Base-by-base conservation (phyloP, 2,888 invertebrate genomes). In the Zygogramma bicolorata region DNA sequence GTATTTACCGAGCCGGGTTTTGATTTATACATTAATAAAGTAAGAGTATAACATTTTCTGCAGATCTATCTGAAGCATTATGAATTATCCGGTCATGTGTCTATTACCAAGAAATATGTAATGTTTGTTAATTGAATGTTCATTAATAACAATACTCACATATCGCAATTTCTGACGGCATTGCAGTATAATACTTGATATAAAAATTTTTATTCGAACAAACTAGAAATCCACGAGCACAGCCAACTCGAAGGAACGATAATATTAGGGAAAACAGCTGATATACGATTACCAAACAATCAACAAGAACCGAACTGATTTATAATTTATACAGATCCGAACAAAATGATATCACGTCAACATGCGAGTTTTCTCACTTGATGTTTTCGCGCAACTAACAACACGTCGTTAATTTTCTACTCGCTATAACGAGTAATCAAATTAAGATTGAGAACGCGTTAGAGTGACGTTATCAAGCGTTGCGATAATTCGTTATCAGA, bases 121-220 rank as follows among this genome's bases (percentile, higher is more conserved):
- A n/a, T n/a, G n/a, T n/a, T n/a, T n/a, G n/a, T n/a, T n/a, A n/a
- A n/a, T n/a, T n/a, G n/a, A n/a, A 34, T 34, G 13, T 10, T 6
- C n/a, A n/a, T 40, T 15, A 46, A 20, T 5, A 27, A 5, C 15
- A 53, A 15, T 34, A 66, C 66, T 66, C 38, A 66, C 66, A 66
- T 8, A 58, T 40, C 13, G 22, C 66, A 40, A 66, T 38, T 58
- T 66, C 66, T 25, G 66, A 53, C n/a, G 66, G 25, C 58, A 58
- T 66, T 66, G 13, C 25, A 4, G 15, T 38, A 13, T 53, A 53
- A 46, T 46, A 18, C 46, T 20, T 8, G 10, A 8, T 46, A 18
- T 46, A 46, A 20, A 34, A 13, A 2, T 34, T 8, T 46, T 10
- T 10, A 15, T 8, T 18, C 15, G 20, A 46, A 15, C 13, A 20